Evolutionary conservation across 2,888 invertebrate species (phyloP).

Genomic region (Erebia epiphron): DNA sequence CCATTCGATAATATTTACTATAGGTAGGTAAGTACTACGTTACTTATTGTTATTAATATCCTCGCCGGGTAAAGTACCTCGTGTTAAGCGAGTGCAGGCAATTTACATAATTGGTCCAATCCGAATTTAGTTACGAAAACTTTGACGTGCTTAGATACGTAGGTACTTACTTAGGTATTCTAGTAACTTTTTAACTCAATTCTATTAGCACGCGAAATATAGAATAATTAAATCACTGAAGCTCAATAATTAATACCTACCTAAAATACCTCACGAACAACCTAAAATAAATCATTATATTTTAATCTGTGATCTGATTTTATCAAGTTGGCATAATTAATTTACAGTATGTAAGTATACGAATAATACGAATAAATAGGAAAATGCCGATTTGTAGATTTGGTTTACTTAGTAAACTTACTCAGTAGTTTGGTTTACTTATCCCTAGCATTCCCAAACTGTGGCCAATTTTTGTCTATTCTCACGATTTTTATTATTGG

Average conservation of each 20-base stretch:
- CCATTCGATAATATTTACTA: too few species aligned
- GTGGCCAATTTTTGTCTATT: not conserved
- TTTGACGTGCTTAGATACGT: conserved; percentile 4
- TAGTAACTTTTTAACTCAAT: not conserved
- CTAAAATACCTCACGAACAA: too few species aligned
- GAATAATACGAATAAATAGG: too few species aligned
- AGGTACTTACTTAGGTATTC: not conserved
- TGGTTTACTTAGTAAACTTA: too few species aligned
- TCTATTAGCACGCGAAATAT: not conserved
- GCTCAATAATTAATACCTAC: too few species aligned
- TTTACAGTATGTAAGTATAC: too few species aligned
- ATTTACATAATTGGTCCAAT: conserved; percentile 40
- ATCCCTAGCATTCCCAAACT: not conserved
- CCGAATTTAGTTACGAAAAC: conserved; percentile 38
- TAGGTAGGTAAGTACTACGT: not conserved
- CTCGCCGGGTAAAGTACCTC: conserved; percentile 26
- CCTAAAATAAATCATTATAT: too few species aligned
- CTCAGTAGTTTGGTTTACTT: too few species aligned
- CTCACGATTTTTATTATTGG: conserved; percentile 11
- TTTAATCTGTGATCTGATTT: too few species aligned
- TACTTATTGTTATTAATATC: not conserved
- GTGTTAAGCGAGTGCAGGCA: conserved; percentile 38
- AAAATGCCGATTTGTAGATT: too few species aligned
- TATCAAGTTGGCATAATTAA: too few species aligned
- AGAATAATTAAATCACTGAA: not conserved